These are phyloP conservation scores for Lagria hirta DNA, from an alignment of 2,888 invertebrate genomes.

Conservation along the genomic window DNA sequence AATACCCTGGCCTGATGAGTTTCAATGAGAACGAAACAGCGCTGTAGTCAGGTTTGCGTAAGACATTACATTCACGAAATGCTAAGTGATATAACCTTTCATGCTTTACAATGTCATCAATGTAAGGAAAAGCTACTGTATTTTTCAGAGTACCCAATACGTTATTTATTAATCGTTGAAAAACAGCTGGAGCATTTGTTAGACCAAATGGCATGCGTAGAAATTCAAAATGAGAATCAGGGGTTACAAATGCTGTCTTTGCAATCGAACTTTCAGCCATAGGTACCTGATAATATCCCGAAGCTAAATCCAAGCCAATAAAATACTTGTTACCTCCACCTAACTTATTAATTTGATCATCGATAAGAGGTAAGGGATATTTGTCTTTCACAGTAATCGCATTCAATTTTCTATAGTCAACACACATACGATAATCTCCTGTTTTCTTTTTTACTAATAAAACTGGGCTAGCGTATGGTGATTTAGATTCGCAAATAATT, in stretches of 20 bases:
- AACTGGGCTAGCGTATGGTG: slow-evolving; percentile 13
- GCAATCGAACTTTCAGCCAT: slow-evolving; percentile 14
- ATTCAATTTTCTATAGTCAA: slow-evolving; percentile 23
- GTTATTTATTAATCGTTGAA: slow-evolving; percentile 19
- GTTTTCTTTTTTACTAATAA: slow-evolving; percentile 18
- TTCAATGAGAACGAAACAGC: too few relatives aligned
- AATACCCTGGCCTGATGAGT: too few relatives aligned
- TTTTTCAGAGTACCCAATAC: slow-evolving; percentile 16
- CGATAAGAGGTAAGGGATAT: slow-evolving; percentile 21
- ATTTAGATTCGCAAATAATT: slow-evolving; percentile 12
- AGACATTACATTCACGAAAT: too few relatives aligned
- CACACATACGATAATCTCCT: slow-evolving; percentile 18
- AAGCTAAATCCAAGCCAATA: slow-evolving; percentile 6
- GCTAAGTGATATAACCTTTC: too few relatives aligned
- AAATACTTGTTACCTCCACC: slow-evolving; percentile 8
- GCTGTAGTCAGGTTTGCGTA: too few relatives aligned
- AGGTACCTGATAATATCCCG: slow-evolving; percentile 25
- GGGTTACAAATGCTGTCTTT: slow-evolving; percentile 27
- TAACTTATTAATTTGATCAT: slow-evolving; percentile 11
- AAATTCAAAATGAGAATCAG: slow-evolving; percentile 27
- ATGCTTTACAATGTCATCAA: slow-evolving; percentile 31
- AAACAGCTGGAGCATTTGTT: slow-evolving; percentile 20
- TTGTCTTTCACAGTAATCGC: slow-evolving; percentile 12
- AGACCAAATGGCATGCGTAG: slow-evolving; percentile 23
- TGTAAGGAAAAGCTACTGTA: slow-evolving; percentile 23